Evolutionary conservation across 2,113 vertebrate species (phyloP).

Genomic region (Cebidichthys violaceus): DNA sequence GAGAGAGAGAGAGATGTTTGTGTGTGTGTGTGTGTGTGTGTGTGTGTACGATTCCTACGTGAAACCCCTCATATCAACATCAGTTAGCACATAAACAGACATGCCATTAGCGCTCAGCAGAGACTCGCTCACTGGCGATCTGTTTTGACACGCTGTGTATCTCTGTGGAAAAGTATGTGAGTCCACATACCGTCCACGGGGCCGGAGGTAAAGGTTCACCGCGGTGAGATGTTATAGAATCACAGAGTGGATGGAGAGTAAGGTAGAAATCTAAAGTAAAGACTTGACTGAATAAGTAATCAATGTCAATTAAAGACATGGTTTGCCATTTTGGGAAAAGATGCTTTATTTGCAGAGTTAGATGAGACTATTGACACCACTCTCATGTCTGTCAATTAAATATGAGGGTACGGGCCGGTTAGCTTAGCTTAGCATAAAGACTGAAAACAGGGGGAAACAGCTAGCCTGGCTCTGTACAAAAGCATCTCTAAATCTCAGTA

Average conservation of each 20-base stretch:
- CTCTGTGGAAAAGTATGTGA: constrained; percentile 8
- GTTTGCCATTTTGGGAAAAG: not conserved
- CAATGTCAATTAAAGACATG: not conserved
- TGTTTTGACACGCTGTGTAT: constrained; percentile 36
- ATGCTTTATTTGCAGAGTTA: not conserved
- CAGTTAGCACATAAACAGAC: constrained; percentile 63
- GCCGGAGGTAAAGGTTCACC: not conserved
- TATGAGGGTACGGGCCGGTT: not conserved
- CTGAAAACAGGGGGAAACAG: not conserved
- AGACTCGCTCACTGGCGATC: constrained; percentile 26
- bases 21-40: constrained; percentile 1
- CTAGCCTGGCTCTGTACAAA: too few species aligned
- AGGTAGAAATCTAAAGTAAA: not conserved
- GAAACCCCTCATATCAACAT: constrained; percentile 40
- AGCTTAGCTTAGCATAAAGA: not conserved
- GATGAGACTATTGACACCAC: not conserved
- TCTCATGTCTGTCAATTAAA: not conserved
- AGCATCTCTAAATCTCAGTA: not conserved
- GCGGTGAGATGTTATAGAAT: not conserved
- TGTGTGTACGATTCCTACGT: constrained; percentile 15
- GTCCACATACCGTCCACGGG: not conserved
- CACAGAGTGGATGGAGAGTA: not conserved
- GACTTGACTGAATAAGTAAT: not conserved
- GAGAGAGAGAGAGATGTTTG: too few species aligned
- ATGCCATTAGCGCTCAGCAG: constrained; percentile 54